These are phyloP conservation scores for Corvus cornix DNA, from an alignment of 2,113 vertebrate genomes.

Conservation along the genomic window DNA sequence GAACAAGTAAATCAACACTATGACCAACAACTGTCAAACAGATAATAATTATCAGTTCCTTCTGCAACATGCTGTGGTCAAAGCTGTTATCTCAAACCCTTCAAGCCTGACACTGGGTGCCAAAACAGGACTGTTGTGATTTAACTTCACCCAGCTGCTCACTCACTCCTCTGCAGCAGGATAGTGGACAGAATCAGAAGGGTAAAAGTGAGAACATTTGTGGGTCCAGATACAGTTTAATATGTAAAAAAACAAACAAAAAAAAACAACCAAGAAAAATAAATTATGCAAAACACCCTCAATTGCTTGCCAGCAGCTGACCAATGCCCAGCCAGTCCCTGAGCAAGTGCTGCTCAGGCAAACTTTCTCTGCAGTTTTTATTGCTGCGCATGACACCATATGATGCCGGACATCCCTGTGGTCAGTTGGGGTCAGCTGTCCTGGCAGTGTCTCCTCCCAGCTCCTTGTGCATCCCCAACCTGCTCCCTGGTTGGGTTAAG, in stretches of 20 bases:
- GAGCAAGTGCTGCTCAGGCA: background rate
- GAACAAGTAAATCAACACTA: background rate
- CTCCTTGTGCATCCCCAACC: background rate
- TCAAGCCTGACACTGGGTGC: background rate
- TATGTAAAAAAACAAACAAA: rapidly evolving
- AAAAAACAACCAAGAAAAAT: background rate
- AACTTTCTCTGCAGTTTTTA: background rate
- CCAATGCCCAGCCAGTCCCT: background rate
- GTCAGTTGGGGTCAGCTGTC: background rate
- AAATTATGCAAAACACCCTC: background rate
- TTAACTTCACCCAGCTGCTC: background rate
- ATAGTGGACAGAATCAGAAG: background rate
- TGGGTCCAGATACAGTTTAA: background rate
- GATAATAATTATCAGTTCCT: background rate
- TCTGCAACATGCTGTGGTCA: background rate
- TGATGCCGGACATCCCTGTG: background rate
- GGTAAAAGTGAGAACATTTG: background rate
- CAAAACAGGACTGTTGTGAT: background rate
- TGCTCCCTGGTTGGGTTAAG: rapidly evolving
- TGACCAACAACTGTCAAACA: background rate
- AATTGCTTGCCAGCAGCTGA: background rate
- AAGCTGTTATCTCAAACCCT: background rate
- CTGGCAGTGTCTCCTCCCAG: background rate
- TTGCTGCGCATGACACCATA: background rate
- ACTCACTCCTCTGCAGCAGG: background rate